Evolutionary conservation across 2,888 invertebrate species (phyloP).

Genomic region (Micropterix aruncella): DNA sequence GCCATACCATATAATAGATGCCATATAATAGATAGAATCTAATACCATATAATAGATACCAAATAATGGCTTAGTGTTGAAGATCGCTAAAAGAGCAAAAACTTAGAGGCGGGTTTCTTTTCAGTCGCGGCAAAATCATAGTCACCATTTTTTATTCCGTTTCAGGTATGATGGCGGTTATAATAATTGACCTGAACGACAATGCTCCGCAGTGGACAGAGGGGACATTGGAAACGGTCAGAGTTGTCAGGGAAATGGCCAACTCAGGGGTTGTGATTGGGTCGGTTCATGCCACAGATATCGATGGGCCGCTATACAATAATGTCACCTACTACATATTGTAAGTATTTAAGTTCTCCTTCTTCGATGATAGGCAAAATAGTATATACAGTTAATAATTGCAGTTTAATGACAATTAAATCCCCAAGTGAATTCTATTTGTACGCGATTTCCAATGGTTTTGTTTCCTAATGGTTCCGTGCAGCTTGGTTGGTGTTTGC

Average conservation of each 20-base stretch:
- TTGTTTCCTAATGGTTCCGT: too few relatives aligned
- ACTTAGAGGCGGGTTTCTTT: constrained; percentile 2
- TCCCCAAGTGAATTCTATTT: too few relatives aligned
- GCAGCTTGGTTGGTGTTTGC: too few relatives aligned
- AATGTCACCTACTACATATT: constrained; percentile 37
- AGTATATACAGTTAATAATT: too few relatives aligned
- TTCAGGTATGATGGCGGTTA: constrained; percentile 40
- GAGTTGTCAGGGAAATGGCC: constrained; percentile 39
- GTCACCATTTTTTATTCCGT: constrained; percentile 10
- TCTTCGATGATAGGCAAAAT: too few relatives aligned
- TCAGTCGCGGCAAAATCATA: neutral
- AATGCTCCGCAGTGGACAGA: constrained; percentile 40
- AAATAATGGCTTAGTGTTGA: too few relatives aligned
- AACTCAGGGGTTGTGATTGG: constrained; percentile 33
- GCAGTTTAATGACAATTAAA: too few relatives aligned
- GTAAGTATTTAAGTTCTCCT: too few relatives aligned
- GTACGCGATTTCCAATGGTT: too few relatives aligned
- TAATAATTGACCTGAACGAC: constrained; percentile 49
- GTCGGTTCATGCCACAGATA: constrained; percentile 43
- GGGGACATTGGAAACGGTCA: constrained; percentile 24
- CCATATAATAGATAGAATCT: too few relatives aligned
- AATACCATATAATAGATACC: too few relatives aligned
- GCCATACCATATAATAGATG: too few relatives aligned
- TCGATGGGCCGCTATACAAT: constrained; percentile 44
- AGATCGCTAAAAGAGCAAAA: neutral